A percentile compares a stretch with the other conserved stretches of the same genome.
Conservation (phyloP, 2,797 vertebrate species). For the Arnoldichthys spilopterus region DNA sequence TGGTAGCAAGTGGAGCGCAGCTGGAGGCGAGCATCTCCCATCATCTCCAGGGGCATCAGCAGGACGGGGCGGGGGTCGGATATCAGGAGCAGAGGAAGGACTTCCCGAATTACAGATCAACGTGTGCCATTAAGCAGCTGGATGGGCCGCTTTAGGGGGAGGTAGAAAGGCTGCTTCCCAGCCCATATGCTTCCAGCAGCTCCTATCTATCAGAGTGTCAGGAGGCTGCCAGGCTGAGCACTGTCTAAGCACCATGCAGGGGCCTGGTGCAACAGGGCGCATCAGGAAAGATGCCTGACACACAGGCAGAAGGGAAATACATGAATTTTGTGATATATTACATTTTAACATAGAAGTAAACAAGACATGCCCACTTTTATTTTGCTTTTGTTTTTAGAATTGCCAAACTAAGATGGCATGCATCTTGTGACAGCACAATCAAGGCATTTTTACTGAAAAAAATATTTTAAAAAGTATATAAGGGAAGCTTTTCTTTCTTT, state of each 20-base stretch:
- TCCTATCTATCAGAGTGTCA: slow-evolving; percentile 77
- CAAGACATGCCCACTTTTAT: background rate
- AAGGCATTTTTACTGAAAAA: background rate
- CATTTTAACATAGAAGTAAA: background rate
- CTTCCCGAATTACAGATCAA: slow-evolving; percentile 46
- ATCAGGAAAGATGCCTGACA: slow-evolving; percentile 68
- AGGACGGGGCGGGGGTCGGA: slow-evolving; percentile 29
- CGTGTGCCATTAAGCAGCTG: slow-evolving; percentile 61
- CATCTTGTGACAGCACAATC: background rate
- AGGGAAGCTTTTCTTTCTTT: too few relatives aligned
- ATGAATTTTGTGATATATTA: background rate
- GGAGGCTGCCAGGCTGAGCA: slow-evolving; percentile 68
- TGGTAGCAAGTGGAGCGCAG: slow-evolving; percentile 47
- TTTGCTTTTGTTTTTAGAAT: background rate
- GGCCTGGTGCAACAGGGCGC: slow-evolving; percentile 70
- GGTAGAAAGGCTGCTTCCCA: slow-evolving; percentile 68
- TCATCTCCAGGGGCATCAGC: slow-evolving; percentile 47
- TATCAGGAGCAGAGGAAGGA: slow-evolving; percentile 44
- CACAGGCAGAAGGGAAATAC: slow-evolving; percentile 44
- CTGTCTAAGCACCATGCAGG: slow-evolving; percentile 66
- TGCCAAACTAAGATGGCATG: background rate
- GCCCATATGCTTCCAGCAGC: slow-evolving; percentile 75
- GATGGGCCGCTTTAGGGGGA: slow-evolving; percentile 65
- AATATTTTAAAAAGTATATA: too few relatives aligned
- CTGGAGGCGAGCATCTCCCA: slow-evolving; percentile 45